Evolutionary conservation across 2,113 vertebrate genomes (phyloP).

Genomic region (Bubo blakistoni): DNA sequence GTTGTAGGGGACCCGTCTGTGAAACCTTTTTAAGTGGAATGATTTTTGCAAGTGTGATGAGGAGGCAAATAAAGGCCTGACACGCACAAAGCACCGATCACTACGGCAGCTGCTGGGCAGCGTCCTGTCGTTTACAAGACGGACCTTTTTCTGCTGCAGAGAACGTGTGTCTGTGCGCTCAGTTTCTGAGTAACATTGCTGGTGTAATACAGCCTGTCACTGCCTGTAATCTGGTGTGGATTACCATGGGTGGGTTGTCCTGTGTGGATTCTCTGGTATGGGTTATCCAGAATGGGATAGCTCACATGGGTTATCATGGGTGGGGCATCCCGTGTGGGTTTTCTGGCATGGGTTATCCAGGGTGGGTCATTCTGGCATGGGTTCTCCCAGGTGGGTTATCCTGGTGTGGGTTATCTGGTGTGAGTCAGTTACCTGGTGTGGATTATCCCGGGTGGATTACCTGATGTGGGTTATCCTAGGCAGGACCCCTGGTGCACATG

Average conservation of each 20-base stretch:
- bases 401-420: not conserved
- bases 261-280: not conserved
- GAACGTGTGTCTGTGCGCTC: accelerated
- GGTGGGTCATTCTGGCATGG: not conserved
- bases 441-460: not conserved
- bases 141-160: not conserved
- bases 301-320: not conserved
- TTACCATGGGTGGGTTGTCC: too few species aligned
- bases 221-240: not conserved
- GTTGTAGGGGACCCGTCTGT: not conserved
- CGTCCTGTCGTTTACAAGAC: not conserved
- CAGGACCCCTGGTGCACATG: too few species aligned
- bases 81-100: accelerated
- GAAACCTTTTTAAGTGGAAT: not conserved
- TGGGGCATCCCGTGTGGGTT: not conserved
- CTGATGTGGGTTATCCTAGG: not conserved
- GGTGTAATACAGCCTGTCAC: not conserved
- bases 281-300: not conserved
- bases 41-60: not conserved
- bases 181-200: accelerated
- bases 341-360: not conserved
- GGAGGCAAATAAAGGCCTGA: not conserved
- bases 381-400: not conserved
- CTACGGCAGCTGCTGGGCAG: not conserved
- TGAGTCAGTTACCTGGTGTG: not conserved